These are phyloP conservation scores for Echinometra lucunter DNA, from an alignment of 53 echinoderm and acorn worm species.

Conservation along the genomic window DNA sequence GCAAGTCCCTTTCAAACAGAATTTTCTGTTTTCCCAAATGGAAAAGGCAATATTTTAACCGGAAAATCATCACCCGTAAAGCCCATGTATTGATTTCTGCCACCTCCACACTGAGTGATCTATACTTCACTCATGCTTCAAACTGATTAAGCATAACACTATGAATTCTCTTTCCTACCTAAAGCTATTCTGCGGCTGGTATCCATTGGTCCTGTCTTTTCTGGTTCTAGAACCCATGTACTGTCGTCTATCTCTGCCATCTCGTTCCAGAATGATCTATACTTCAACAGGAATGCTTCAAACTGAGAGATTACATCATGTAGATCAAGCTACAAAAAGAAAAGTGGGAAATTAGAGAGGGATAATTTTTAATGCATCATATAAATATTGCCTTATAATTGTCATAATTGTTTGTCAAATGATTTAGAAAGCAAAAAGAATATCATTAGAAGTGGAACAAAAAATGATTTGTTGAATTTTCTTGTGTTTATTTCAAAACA, in stretches of 20 bases:
- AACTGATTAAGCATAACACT: not conserved
- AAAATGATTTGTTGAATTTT: too few species aligned
- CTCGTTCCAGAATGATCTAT: slow-evolving; percentile 85
- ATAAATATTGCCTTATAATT: not conserved
- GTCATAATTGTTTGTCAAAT: not conserved
- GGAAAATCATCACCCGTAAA: too few species aligned
- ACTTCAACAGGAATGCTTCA: slow-evolving; percentile 72
- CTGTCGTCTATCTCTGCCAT: slow-evolving; percentile 88
- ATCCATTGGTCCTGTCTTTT: slow-evolving; percentile 82
- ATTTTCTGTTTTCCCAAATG: too few species aligned
- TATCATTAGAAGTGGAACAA: too few species aligned
- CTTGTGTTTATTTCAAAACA: too few species aligned
- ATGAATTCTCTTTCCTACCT: slow-evolving; percentile 64
- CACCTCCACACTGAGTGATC: too few species aligned
- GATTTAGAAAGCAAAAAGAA: too few species aligned
- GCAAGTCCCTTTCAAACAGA: too few species aligned
- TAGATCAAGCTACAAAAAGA: slow-evolving; percentile 61
- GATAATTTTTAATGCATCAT: not conserved
- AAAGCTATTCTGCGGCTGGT: slow-evolving; percentile 82
- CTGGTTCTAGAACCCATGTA: slow-evolving; percentile 94
- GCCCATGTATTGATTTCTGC: too few species aligned
- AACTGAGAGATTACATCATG: slow-evolving; percentile 83
- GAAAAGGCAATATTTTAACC: too few species aligned
- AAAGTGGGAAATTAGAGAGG: not conserved
- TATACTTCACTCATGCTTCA: not conserved